Evolutionary conservation across 2,888 invertebrate species (phyloP).

Genomic region (Aspidapion aeneum): DNA sequence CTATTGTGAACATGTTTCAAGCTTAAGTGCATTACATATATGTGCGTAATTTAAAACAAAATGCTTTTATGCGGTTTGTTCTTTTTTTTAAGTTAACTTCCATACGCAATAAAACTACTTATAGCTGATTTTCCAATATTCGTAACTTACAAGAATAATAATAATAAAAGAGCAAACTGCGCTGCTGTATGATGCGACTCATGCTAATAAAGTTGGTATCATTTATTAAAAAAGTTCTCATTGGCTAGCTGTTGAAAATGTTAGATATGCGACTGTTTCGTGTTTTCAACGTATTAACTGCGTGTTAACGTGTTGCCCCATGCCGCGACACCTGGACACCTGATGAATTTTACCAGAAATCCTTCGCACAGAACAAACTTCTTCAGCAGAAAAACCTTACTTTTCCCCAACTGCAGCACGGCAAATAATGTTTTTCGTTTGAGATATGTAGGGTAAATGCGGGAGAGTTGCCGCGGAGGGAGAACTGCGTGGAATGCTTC

Average conservation of each 20-base stretch:
- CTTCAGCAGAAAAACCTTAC: too few relatives aligned
- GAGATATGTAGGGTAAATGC: too few relatives aligned
- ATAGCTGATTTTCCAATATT: background rate
- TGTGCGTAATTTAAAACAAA: too few relatives aligned
- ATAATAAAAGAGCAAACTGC: background rate
- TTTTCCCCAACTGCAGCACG: too few relatives aligned
- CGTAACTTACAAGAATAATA: background rate
- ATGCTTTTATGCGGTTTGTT: too few relatives aligned
- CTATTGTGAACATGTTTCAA: too few relatives aligned
- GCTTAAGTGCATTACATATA: too few relatives aligned
- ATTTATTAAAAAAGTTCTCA: background rate
- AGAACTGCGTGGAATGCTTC: too few relatives aligned
- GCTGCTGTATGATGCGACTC: background rate
- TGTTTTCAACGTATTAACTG: conserved; percentile 40
- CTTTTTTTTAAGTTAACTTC: too few relatives aligned
- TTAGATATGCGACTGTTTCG: conserved; percentile 38
- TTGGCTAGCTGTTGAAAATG: conserved; percentile 3
- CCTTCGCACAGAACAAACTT: background rate
- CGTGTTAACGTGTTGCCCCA: conserved; percentile 34
- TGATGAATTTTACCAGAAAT: background rate
- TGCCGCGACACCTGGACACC: background rate
- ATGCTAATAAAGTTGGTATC: background rate
- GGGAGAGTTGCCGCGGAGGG: too few relatives aligned
- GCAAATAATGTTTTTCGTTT: too few relatives aligned
- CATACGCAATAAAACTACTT: background rate